Evolutionary conservation across 2,797 vertebrate genomes (phyloP).

Genomic region (Gymnothorax reevesii): DNA sequence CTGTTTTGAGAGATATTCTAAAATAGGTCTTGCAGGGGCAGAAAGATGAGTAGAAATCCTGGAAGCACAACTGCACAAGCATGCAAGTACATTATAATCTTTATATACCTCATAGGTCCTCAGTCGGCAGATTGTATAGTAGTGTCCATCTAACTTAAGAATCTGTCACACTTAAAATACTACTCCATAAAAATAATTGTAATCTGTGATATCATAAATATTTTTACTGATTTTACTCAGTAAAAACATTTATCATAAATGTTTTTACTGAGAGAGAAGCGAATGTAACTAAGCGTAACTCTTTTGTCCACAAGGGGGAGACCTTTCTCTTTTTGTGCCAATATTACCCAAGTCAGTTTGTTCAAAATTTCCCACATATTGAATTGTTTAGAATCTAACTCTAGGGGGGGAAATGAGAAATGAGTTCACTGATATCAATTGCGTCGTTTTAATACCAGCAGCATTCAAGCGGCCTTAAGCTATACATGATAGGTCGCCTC

Average conservation of each 20-base stretch:
- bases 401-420: no score
- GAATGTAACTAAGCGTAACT: background rate
- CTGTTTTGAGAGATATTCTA: no score
- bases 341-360: background rate
- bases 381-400: background rate
- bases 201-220: background rate
- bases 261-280: background rate
- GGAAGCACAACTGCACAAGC: no score
- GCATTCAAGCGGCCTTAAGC: background rate
- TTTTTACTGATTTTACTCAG: background rate
- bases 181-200: no score
- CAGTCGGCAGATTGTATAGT: no score
- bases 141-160: no score
- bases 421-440: conserved; percentile 1
- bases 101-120: no score
- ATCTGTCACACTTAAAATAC: no score
- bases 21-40: no score
- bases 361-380: background rate
- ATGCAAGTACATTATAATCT: no score
- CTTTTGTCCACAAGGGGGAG: conserved; percentile 12
- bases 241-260: no score
- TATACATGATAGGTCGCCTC: background rate
- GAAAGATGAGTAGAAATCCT: no score
- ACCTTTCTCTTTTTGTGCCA: background rate
- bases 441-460: background rate